Conservation (phyloP, 37 sponge, comb jelly and placozoan species). For the Agelas oroides region DNA sequence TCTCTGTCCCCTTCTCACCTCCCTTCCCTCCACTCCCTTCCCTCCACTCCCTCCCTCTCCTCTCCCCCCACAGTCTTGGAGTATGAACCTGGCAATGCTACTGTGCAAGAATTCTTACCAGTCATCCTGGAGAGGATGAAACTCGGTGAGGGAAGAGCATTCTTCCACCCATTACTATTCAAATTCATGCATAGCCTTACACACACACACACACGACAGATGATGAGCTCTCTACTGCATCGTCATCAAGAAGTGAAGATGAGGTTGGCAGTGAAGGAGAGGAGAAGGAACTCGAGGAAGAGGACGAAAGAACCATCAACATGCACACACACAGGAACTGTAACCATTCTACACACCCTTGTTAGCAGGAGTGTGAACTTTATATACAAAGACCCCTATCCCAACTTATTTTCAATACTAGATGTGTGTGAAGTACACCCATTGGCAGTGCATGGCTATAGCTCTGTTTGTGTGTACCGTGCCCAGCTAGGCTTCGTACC, state of each 20-base stretch:
- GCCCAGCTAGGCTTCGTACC: no score
- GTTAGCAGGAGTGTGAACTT: no score
- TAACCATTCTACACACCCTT: no score
- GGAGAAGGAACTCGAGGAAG: slow-evolving; percentile 1
- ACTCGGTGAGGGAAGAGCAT: slow-evolving; percentile 49
- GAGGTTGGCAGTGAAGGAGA: background rate
- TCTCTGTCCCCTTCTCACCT: background rate
- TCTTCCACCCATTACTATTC: no score
- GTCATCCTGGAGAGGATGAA: slow-evolving; percentile 61
- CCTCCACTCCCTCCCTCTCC: background rate
- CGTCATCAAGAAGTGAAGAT: slow-evolving; percentile 4
- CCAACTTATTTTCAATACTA: no score
- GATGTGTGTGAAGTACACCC: no score
- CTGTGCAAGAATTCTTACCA: slow-evolving; percentile 70
- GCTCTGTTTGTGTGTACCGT: no score
- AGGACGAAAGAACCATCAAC: background rate
- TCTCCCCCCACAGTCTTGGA: slow-evolving; percentile 33
- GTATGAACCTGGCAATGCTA: slow-evolving; percentile 70
- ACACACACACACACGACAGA: background rate
- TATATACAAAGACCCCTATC: no score
- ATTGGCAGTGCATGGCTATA: no score
- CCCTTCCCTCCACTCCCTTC: background rate
- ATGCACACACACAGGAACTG: no score
- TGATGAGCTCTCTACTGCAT: slow-evolving; percentile 26
- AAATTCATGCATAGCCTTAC: no score